These are phyloP conservation scores for Diogma glabrata DNA, from an alignment of 2,888 invertebrate species.

Conservation along the genomic window DNA sequence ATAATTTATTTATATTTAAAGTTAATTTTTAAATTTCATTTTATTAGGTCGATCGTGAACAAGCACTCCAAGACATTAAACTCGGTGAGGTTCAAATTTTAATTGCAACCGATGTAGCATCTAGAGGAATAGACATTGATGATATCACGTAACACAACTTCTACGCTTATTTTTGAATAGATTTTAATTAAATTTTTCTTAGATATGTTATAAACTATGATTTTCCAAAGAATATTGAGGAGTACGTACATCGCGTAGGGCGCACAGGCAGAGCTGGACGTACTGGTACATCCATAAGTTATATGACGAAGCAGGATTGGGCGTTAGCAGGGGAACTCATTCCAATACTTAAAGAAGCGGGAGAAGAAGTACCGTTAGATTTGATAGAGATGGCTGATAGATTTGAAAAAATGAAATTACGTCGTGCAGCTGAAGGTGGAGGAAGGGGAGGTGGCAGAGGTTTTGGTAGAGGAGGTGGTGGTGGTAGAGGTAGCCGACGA, in stretches of 20 bases:
- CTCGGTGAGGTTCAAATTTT: slow-evolving; percentile 68
- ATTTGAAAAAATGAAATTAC: slow-evolving; percentile 54
- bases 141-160: slow-evolving; percentile 53
- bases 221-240: slow-evolving; percentile 88
- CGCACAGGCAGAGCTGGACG: slow-evolving; percentile 88
- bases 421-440: slow-evolving; percentile 41
- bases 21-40: neutral
- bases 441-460: slow-evolving; percentile 21
- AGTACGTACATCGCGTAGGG: slow-evolving; percentile 87
- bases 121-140: slow-evolving; percentile 84
- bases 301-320: slow-evolving; percentile 74
- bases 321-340: slow-evolving; percentile 69
- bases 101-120: slow-evolving; percentile 91
- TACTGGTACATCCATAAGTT: slow-evolving; percentile 70
- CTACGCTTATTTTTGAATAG: slow-evolving; percentile 19
- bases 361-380: slow-evolving; percentile 70
- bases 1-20: neutral
- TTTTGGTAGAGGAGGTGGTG: slow-evolving; percentile 22
- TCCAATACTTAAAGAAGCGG: slow-evolving; percentile 73
- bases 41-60: slow-evolving; percentile 52
- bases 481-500: slow-evolving; percentile 11
- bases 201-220: slow-evolving; percentile 79
- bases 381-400: slow-evolving; percentile 64
- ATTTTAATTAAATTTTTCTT: neutral
- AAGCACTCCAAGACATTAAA: slow-evolving; percentile 74